These are phyloP conservation scores for Drosophila pandora DNA, from an alignment of 1,140 invertebrate species.

Conservation along the genomic window DNA sequence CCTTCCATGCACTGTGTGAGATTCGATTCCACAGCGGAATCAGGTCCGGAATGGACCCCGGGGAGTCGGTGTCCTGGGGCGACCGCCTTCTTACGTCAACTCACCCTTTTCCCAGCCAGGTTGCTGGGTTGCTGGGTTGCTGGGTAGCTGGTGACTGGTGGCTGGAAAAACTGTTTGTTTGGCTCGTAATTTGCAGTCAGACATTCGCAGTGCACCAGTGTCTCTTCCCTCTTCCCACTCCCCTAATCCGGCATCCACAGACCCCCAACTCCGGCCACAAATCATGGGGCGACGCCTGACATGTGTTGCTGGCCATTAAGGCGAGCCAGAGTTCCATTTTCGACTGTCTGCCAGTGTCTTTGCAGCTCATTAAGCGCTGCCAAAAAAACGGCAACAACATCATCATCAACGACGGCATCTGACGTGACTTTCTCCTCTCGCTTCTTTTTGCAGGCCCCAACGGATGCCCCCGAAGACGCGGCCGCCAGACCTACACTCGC, in stretches of 20 bases:
- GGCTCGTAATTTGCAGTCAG: conserved; percentile 49
- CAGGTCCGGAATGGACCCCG: conserved; percentile 56
- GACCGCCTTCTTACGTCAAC: conserved; percentile 60
- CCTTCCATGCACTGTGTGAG: conserved; percentile 64
- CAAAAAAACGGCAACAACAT: conserved; percentile 41
- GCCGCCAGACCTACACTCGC: conserved; percentile 97
- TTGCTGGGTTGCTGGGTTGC: background rate
- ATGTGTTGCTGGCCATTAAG: conserved; percentile 47
- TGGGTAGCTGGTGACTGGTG: conserved; percentile 1
- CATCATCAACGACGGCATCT: conserved; percentile 31
- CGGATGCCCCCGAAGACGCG: conserved; percentile 96
- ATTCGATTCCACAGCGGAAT: conserved; percentile 56
- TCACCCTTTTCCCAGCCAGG: conserved; percentile 9
- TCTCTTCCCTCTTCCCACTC: background rate
- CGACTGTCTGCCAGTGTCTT: conserved; percentile 52
- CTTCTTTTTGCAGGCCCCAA: conserved; percentile 92
- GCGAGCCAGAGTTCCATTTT: conserved; percentile 48
- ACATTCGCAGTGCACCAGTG: conserved; percentile 45
- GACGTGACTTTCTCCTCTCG: conserved; percentile 53
- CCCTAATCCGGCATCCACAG: conserved; percentile 30
- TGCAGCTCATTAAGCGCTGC: conserved; percentile 70
- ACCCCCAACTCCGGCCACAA: conserved; percentile 39
- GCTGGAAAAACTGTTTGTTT: conserved; percentile 56
- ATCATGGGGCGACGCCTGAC: conserved; percentile 57
- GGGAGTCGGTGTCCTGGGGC: conserved; percentile 69